Evolutionary conservation across 2,113 vertebrate genomes (phyloP).

Genomic region (Corythornis vintsioides): DNA sequence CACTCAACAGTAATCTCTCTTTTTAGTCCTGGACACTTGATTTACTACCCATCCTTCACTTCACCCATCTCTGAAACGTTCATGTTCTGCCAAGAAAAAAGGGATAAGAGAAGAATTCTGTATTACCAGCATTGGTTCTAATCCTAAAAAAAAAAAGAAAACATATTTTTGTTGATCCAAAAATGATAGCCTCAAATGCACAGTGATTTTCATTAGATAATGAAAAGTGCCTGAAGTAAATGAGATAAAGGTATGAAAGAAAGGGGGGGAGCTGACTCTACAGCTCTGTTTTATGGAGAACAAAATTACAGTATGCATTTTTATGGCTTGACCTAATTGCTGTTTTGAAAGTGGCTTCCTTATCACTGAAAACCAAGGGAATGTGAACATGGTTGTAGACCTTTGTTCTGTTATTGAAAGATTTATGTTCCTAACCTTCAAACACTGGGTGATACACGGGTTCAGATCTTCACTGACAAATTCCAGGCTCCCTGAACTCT

Average conservation of each 20-base stretch:
- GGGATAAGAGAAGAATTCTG: neutral
- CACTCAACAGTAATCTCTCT: neutral
- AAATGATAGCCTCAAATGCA: neutral
- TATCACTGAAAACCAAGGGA: conserved; percentile 28
- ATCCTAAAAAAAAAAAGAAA: neutral
- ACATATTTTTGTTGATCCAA: neutral
- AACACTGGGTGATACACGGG: conserved; percentile 24
- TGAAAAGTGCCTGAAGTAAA: neutral
- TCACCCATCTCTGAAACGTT: neutral
- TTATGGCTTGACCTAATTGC: conserved; percentile 43
- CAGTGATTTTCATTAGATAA: neutral
- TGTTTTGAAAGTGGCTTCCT: conserved; percentile 50
- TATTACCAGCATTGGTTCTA: neutral
- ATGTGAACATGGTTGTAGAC: conserved; percentile 30
- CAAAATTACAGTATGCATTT: conserved; percentile 7
- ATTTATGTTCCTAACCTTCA: conserved; percentile 67
- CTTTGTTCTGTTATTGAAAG: conserved; percentile 62
- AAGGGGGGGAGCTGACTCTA: neutral
- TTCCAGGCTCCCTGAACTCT: conserved; percentile 38
- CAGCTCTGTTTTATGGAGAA: neutral
- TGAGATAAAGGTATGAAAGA: neutral
- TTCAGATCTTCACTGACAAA: conserved; percentile 36
- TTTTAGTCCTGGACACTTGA: neutral
- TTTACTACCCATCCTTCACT: neutral
- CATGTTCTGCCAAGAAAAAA: conserved; percentile 14